phyloP scores from a whole-genome alignment of 1,140 invertebrate genomes.

The Apis dorsata region DNA sequence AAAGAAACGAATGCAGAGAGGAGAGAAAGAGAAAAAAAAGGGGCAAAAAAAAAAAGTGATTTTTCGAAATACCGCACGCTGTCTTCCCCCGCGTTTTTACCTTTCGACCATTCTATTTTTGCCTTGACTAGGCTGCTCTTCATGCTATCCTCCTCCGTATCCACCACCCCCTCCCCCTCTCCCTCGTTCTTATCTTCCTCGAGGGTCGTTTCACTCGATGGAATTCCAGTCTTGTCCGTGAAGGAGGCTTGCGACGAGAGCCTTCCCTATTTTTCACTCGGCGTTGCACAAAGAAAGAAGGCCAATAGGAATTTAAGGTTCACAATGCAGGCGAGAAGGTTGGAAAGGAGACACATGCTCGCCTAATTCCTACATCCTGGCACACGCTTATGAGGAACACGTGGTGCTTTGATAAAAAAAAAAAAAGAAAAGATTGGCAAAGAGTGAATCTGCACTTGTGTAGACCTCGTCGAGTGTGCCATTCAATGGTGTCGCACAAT shows the following conservation, averaged over 20 bases:
- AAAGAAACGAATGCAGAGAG: no score
- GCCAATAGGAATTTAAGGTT: slow-evolving; percentile 47
- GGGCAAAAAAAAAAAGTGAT: slow-evolving; percentile 38
- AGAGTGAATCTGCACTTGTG: no score
- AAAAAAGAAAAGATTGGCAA: no score
- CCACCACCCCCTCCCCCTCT: neutral
- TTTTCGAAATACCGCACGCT: slow-evolving; percentile 50
- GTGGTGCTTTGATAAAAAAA: neutral
- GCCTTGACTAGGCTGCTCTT: neutral
- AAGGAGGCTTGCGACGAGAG: slow-evolving; percentile 34
- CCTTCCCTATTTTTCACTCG: slow-evolving; percentile 29
- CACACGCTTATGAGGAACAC: neutral
- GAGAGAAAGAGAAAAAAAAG: neutral
- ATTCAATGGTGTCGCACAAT: no score
- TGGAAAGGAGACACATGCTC: neutral
- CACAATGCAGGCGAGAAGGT: slow-evolving; percentile 11
- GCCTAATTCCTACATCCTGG: neutral
- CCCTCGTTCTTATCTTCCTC: slow-evolving; percentile 44
- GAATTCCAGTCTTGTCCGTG: slow-evolving; percentile 52
- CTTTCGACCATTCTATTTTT: slow-evolving; percentile 25
- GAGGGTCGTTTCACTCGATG: slow-evolving; percentile 51
- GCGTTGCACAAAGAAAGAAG: slow-evolving; percentile 36
- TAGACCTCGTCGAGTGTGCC: neutral
- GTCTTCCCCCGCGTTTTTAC: neutral
- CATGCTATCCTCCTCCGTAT: no score